Base-by-base conservation (phyloP, 2,113 vertebrate genomes). In the Agapornis roseicollis region DNA sequence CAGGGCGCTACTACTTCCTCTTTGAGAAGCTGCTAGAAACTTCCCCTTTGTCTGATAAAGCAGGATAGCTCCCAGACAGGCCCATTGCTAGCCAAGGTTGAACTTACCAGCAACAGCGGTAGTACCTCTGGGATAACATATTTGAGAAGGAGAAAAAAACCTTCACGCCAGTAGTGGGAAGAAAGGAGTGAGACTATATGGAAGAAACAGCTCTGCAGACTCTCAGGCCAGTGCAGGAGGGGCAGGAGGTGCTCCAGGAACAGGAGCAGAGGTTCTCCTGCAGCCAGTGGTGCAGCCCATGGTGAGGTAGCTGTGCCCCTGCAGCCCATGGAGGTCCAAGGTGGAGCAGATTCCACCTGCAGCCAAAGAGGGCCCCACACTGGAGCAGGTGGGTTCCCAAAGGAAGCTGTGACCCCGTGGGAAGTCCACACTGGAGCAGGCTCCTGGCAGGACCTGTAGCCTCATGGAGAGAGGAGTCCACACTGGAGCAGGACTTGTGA, bases 11-110 rank as follows among this genome's bases (percentile, higher is more conserved):
- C 37, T n/a, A 33, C 31, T n/a, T 60, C 29, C 47, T 69, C 53
- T 80, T 20, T 69, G 18, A 41, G 29, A 70, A 60, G 13, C 7
- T 64, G 33, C 42, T 31, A 46, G 25, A 76, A 76, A 5, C 11
- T 82, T 78, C 6, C 13, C 8, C 17, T 17, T 13, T 31, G 13
- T 46, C 25, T 6, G 6, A 22, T 1, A 64, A 7, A 64, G 17
- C 22, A 33, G 37, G n/a, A 8, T 20, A 11, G 13, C 23, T 60
- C 35, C 56, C 68, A 53, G 7, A 27, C 9, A 5, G 39, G 24
- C 12, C 4, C 10, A 2, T 29, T 9, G 4, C 13, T 86, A 19
- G 18, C 11, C 46, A 72, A 13, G 2, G 12, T 13, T 0, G 0
- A 72, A 17, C 5, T 28, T 3, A 63, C 33, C 42, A 33, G 15